phyloP scores from a whole-genome alignment of 2,888 invertebrate genomes.

The Eulithis prunata region DNA sequence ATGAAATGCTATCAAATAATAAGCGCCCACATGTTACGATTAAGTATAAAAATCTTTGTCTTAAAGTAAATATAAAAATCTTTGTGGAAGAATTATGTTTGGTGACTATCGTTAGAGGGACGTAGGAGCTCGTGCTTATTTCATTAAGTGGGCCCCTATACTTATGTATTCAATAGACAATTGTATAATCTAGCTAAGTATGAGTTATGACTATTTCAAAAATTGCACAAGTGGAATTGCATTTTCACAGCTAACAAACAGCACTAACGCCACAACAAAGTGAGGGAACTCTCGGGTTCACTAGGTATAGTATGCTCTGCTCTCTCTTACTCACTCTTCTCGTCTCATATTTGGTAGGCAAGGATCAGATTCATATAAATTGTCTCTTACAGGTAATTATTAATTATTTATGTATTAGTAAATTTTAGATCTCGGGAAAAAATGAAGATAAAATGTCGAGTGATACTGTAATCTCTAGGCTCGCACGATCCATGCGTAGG shows the following conservation, averaged over 20 bases:
- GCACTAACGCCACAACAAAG: constrained; percentile 71
- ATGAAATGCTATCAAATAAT: constrained; percentile 84
- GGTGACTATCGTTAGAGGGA: constrained; percentile 72
- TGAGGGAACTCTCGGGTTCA: constrained; percentile 64
- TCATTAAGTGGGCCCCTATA: constrained; percentile 78
- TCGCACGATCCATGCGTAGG: constrained; percentile 59
- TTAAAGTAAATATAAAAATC: constrained; percentile 82
- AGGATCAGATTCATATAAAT: constrained; percentile 72
- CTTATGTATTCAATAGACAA: constrained; percentile 72
- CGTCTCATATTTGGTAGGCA: constrained; percentile 72
- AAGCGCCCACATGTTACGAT: constrained; percentile 80
- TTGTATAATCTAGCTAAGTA: constrained; percentile 80
- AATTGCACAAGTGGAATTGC: constrained; percentile 84
- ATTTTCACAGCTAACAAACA: constrained; percentile 81
- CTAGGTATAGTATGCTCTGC: constrained; percentile 52
- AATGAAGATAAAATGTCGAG: constrained; percentile 78
- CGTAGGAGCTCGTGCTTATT: constrained; percentile 70
- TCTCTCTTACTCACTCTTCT: constrained; percentile 59
- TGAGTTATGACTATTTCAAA: constrained; percentile 83
- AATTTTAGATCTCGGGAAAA: constrained; percentile 74
- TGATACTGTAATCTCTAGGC: constrained; percentile 83
- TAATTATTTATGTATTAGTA: constrained; percentile 77
- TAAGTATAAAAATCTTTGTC: constrained; percentile 77
- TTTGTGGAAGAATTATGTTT: constrained; percentile 79
- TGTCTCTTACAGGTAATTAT: constrained; percentile 67